Base-by-base conservation (phyloP, 2,113 vertebrate species). In the Sarotherodon lohbergeri region DNA sequence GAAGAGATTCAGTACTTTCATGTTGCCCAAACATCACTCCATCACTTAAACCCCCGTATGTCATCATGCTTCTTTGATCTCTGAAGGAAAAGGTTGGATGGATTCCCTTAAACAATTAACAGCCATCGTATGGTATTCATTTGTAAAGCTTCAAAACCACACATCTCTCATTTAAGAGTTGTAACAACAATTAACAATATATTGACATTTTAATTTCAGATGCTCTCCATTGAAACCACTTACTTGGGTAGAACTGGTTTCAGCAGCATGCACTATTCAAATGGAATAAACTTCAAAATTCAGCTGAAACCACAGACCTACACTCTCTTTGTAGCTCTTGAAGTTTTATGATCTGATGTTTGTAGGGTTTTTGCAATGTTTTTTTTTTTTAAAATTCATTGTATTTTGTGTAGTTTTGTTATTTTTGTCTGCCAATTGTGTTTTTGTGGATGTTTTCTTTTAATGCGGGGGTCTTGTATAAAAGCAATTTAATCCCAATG, bases 1-100 rank as follows among this genome's bases (percentile, higher is more conserved):
- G 7, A 24, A 73, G 0, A 29, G 22, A 11, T 11, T 0, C 66
- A 41, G 36, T 0, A 3, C n/a, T 3, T 41, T 22, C 68, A 48
- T 7, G 68, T 24, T 29, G 22, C 41, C 41, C 68, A 27, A 48
- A 76, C 68, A 76, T 6, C 41, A 0, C 41, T 46, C 68, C 22
- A 46, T 16, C 39, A 73, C 39, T 73, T 46, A 17, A 17, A 73
- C 14, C 22, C 7, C 13, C 0, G 14, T 27, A 29, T 11, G 14
- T 48, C 68, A 17, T 76, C 68, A 10, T 0, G 61, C 34, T 66
- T 39, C 41, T 48, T 3, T 71, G 22, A 73, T 27, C 22, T 76
- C 68, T 48, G 14, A 11, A 48, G 24, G 68, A 48, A 76, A 48
- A 48, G 24, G 2, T 29, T 76, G 22, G 8, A 4, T 76, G 68